Percentiles rank a stretch among this genome's conserved stretches.
Evolutionary conservation across 2,888 invertebrate species (phyloP).

Genomic region (Ethmia dodecea): DNA sequence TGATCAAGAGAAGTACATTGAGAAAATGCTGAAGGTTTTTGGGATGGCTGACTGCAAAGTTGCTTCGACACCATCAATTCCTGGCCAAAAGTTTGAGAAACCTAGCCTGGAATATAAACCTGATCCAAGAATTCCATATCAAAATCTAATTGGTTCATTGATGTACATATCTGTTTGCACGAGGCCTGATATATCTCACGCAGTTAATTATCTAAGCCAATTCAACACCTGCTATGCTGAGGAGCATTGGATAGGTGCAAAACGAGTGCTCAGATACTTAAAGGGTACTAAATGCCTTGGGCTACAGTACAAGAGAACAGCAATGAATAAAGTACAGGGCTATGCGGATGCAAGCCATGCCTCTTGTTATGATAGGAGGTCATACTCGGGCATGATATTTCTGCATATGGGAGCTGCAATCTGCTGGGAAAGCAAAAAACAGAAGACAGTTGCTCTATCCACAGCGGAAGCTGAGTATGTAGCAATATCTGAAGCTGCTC

Average conservation of each 20-base stretch:
- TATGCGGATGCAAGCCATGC: neutral
- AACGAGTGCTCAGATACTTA: neutral
- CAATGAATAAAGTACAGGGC: too few relatives aligned
- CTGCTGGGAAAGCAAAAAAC: neutral
- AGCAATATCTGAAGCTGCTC: neutral
- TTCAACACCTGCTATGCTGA: neutral
- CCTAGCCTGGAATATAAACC: too few relatives aligned
- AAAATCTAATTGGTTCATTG: too few relatives aligned
- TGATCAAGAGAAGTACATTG: too few relatives aligned
- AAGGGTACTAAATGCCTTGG: neutral
- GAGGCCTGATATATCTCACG: too few relatives aligned
- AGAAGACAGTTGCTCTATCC: conserved; percentile 2
- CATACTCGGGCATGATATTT: neutral
- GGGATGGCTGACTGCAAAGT: neutral
- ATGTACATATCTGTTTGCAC: conserved; percentile 1
- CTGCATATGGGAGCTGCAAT: neutral
- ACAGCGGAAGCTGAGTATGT: too few relatives aligned
- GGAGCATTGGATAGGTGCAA: conserved; percentile 1
- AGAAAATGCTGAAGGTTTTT: neutral
- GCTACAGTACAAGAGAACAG: neutral
- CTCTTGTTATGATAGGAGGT: neutral
- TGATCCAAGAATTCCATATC: neutral
- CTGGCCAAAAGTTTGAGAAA: neutral
- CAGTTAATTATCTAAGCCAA: conserved; percentile 1
- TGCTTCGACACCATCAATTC: neutral